Evolutionary conservation across 2,888 invertebrate genomes (phyloP), one percentile per base, ranked within the genome.

Genomic region (Sipha maydis): DNA sequence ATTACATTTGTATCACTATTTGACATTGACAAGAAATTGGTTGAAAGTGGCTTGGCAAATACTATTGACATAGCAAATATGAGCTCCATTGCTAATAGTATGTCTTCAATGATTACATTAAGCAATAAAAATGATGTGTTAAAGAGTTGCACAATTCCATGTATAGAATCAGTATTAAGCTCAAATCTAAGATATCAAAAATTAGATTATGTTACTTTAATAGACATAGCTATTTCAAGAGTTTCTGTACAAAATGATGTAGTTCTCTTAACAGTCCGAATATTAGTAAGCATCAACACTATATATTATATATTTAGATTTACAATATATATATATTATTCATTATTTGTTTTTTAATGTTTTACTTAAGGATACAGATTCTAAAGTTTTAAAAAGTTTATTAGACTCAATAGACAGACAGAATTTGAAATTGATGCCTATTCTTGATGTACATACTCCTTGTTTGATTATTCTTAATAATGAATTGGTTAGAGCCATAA

Each of bases 361-460:
- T 25, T 85, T 77, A 77, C 5, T 88, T 48, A 48, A 88, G 88
- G 82, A 82, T n/a, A 38, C 34, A 48, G 75, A 88, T n/a, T n/a
- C 73, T 75, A 75, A 48, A 61, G 14, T 0, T 67, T 48, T 88
- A 76, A 41, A 31, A 2, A 34, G 8, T 41, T 61, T 82, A 4
- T 75, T 88, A 31, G 73, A 82, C 31, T 61, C 75, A 48, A 41
- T 82, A 38, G 88, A 88, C 25, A 73, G 88, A n/a, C 41, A 88
- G 4, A 73, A 76, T 67, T 88, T 88, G 75, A 80, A 80, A 67
- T 54, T 88, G 25, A 17, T 67, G n/a, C 67, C 82, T 34, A 28
- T 82, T 82, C 61, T 88, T 75, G 82, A 88, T 82, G 82, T 82
- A 2, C 71, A 75, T 2, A 82, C 88, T 82, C 75, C 88, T 82